Base-by-base conservation (phyloP, 2,113 vertebrate species). In the Serilophus lunatus region DNA sequence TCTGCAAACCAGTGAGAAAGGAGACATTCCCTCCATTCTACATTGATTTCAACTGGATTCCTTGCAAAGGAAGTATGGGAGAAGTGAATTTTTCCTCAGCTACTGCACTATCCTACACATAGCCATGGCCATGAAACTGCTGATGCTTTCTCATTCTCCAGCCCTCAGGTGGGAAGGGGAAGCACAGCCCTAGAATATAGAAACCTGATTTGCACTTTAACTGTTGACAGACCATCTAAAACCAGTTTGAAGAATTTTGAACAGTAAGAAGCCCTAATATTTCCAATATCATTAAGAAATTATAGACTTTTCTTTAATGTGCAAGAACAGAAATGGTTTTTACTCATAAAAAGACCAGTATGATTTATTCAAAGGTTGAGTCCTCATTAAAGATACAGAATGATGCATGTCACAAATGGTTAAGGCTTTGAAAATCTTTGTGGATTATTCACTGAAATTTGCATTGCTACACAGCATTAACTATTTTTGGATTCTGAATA, bases 401-500 rank as follows among this genome's bases (percentile, higher is more conserved):
- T 14, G n/a, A 57, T 33, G 15, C 75, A 68, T 61, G 63, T 85
- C 96, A 85, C 68, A 88, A 96, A 96, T 83, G 66, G 96, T 96
- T 97, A 97, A 98, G 65, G 35, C 83, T 96, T 94, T 86, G 90
- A 84, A 35, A 95, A 92, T 95, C 87, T 92, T 87, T 94, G 92
- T 83, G 85, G 88, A 96, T 97, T 97, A 94, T 93, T 95, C 86
- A 90, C 90, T 35, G 36, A 95, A 97, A 96, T 97, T 86, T 68
- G 91, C 93, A 93, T 96, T 54, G 63, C 90, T 91, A 70, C 82
- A 79, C 71, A 96, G 89, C 79, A 90, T 83, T 95, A 96, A 82
- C 94, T 95, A 97, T 97, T 97, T 97, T 95, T 72, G 88, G 95
- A 92, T 88, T 79, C 63, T 94, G 90, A 95, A 82, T 96, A 98